These are phyloP conservation scores for Numenius phaeopus DNA, from an alignment of 2,797 vertebrate genomes.

Conservation along the genomic window DNA sequence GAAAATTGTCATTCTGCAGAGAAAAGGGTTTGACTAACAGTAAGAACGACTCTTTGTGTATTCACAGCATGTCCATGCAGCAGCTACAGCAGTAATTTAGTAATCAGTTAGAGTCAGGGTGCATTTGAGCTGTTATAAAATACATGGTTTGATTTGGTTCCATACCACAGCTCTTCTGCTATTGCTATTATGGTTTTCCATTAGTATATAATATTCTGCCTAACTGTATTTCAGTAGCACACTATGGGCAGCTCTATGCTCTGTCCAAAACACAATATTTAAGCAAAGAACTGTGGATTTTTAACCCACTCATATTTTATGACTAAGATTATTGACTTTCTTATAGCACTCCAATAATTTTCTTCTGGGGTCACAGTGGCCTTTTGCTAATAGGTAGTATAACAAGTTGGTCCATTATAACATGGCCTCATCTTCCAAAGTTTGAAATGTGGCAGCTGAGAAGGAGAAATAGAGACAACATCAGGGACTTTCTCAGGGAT, in stretches of 20 bases:
- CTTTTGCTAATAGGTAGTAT: background rate
- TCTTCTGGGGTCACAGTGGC: background rate
- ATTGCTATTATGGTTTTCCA: background rate
- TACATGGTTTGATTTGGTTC: constrained; percentile 39
- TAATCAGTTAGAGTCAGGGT: constrained; percentile 44
- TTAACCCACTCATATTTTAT: constrained; percentile 24
- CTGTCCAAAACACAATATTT: constrained; percentile 9
- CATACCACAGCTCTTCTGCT: constrained; percentile 30
- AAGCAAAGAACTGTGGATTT: constrained; percentile 19
- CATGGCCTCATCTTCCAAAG: background rate
- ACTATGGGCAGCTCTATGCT: background rate
- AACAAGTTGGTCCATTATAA: background rate
- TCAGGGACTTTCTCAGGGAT: background rate
- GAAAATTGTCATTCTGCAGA: constrained; percentile 7
- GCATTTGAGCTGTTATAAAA: constrained; percentile 42
- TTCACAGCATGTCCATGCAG: constrained; percentile 25
- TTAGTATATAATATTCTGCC: constrained; percentile 22
- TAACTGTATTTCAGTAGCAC: constrained; percentile 23
- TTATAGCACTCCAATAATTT: background rate
- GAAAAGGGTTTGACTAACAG: background rate
- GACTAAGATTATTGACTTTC: background rate
- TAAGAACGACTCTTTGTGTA: background rate
- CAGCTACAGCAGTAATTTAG: constrained; percentile 39
- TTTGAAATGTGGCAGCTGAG: background rate
- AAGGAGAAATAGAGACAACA: background rate